Percentiles rank a stretch among this genome's conserved stretches.
Evolutionary conservation across 1,140 invertebrate species (phyloP).

Genomic region (Mya arenaria): DNA sequence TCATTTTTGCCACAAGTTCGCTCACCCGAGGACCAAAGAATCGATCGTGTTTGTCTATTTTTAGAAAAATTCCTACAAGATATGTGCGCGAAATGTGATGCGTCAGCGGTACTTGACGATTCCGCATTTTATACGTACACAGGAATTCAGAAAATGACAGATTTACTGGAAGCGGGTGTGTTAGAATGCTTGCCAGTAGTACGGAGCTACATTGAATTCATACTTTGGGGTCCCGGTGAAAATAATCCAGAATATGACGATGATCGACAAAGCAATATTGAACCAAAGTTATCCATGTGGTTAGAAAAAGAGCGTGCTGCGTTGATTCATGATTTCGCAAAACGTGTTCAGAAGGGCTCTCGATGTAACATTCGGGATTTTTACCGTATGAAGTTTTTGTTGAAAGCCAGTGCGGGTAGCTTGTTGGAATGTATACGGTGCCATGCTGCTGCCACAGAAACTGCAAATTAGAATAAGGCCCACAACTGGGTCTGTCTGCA

Average conservation of each 20-base stretch:
- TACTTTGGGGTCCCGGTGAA: conserved; percentile 73
- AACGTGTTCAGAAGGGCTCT: conserved; percentile 46
- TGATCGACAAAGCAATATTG: conserved; percentile 62
- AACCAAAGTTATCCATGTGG: conserved; percentile 76
- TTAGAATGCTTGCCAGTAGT: conserved; percentile 71
- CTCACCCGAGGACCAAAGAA: conserved; percentile 67
- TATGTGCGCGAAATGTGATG: conserved; percentile 58
- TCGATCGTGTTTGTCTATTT: conserved; percentile 72
- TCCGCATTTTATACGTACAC: conserved; percentile 52
- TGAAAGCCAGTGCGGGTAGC: conserved; percentile 74
- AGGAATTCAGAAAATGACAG: conserved; percentile 64
- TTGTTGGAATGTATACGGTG: conserved; percentile 72
- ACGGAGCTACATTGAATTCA: conserved; percentile 71
- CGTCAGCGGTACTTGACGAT: conserved; percentile 57
- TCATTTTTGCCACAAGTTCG: conserved; percentile 74
- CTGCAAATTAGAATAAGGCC: not conserved
- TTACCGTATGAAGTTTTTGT: conserved; percentile 76
- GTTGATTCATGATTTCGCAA: conserved; percentile 68
- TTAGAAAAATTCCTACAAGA: conserved; percentile 70
- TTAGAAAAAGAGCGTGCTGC: conserved; percentile 70
- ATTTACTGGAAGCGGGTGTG: conserved; percentile 66
- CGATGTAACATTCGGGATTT: conserved; percentile 69
- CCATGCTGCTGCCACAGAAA: conserved; percentile 26
- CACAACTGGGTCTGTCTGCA: too few species aligned
- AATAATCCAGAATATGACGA: conserved; percentile 51